Base-by-base conservation (phyloP, 2,888 invertebrate species). In the Agrilus mali region DNA sequence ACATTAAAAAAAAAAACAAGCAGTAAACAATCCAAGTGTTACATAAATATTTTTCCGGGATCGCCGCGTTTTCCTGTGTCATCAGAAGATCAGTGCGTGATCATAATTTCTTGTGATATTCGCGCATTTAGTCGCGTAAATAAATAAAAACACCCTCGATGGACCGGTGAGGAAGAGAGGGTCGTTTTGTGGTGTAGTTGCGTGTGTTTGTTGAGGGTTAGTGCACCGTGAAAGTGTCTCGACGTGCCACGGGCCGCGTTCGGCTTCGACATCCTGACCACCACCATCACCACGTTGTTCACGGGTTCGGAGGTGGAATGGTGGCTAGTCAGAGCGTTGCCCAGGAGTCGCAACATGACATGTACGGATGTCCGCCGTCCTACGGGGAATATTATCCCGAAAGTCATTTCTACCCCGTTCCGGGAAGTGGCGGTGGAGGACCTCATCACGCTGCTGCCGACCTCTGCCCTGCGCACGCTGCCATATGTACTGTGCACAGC, bases 401-500 rank as follows among this genome's bases (percentile, higher is more conserved):
- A 55, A 60, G 55, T 49, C 71, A 71, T 58, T 76, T 74, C 66
- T 76, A 69, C 65, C 68, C 70, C 27, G 33, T 48, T 15, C 48
- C 44, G 27, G 10, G 8, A 27, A 35, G 16, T 35, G 35, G 35
- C 35, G 16, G 35, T 12, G 42, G 45, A 27, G 47, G 47, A 36
- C 47, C 43, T 4, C 47, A 35, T 35, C 35, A 7, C 2, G 38
- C 42, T n/a, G 37, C 44, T n/a, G 39, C 51, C 15, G 77, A 77
- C 61, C 71, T 77, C 68, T 80, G 80, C 59, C 75, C 77, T 52
- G 77, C 80, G 48, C 79, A 79, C 59, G 44, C 46, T 20, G 38
- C 42, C 77, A 75, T 82, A 71, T 82, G 82, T 69, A 75, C 80
- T 51, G 72, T 83, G 64, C 82, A 82, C 59, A 72, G 80, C 57